phyloP scores from a whole-genome alignment of 2,113 vertebrate genomes.

The Planiliza haematocheilus region DNA sequence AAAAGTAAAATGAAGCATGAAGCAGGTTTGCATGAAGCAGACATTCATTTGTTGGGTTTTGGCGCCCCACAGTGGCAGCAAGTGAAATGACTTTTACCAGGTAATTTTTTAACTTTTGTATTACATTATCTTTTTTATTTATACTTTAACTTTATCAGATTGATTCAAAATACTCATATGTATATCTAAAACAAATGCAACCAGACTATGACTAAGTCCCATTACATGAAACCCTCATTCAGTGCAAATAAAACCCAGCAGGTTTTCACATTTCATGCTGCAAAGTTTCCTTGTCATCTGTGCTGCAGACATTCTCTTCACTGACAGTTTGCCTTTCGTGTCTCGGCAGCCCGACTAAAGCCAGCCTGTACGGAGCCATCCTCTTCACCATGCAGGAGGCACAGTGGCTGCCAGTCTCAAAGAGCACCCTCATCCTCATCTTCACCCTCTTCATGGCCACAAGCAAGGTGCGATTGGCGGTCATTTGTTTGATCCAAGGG shows the following conservation, averaged over 20 bases:
- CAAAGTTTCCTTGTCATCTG: background rate
- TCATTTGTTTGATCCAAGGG: background rate
- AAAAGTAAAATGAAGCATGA: background rate
- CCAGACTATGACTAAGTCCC: background rate
- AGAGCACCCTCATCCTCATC: constrained; percentile 91
- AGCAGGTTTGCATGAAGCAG: constrained; percentile 7
- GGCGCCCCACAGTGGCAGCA: constrained; percentile 9
- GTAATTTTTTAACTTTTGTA: too few relatives aligned
- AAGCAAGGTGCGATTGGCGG: constrained; percentile 83
- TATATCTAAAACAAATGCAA: too few relatives aligned
- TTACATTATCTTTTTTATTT: too few relatives aligned
- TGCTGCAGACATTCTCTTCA: background rate
- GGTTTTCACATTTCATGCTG: too few relatives aligned
- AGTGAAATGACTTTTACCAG: background rate
- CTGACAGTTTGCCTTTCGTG: background rate
- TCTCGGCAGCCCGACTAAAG: constrained; percentile 92
- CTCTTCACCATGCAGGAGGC: constrained; percentile 96
- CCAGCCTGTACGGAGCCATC: constrained; percentile 94
- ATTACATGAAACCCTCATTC: background rate
- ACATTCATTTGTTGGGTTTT: background rate
- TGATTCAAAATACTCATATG: too few relatives aligned
- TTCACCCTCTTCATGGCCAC: constrained; percentile 97
- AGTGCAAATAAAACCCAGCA: background rate
- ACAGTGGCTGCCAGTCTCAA: constrained; percentile 91
- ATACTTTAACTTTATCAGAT: too few relatives aligned